Percentiles rank a stretch among this genome's conserved stretches.
Conservation (phyloP, 2,113 vertebrate genomes). For the Prionailurus viverrinus region DNA sequence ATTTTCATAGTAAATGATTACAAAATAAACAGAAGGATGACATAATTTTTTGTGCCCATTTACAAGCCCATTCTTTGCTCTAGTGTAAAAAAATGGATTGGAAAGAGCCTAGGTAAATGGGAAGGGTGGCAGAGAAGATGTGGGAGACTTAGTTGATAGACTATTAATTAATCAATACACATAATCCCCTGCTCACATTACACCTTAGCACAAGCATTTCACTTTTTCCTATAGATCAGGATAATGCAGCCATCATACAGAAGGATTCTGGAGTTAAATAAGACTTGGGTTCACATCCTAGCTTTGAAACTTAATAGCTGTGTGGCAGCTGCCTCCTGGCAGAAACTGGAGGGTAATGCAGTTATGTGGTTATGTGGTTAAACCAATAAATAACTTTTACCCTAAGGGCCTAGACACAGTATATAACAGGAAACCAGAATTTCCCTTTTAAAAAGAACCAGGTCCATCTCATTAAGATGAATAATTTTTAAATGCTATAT, state of each 20-base stretch:
- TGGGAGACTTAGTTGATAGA: background rate
- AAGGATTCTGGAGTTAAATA: background rate
- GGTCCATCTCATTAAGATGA: conserved; percentile 3
- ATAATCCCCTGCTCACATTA: background rate
- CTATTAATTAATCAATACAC: background rate
- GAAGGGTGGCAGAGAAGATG: background rate
- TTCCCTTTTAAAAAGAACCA: conserved; percentile 33
- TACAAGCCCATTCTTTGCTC: background rate
- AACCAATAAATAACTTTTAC: background rate
- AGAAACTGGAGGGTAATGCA: background rate
- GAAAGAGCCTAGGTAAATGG: background rate
- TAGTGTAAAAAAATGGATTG: background rate
- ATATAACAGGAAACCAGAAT: conserved; percentile 1
- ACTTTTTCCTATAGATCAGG: background rate
- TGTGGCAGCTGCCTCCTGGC: background rate
- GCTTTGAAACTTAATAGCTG: conserved; percentile 5
- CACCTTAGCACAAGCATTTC: background rate
- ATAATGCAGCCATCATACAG: too few relatives aligned
- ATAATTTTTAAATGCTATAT: background rate
- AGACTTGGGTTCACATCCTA: background rate
- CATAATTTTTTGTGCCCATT: background rate
- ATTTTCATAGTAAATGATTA: background rate
- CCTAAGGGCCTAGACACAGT: background rate
- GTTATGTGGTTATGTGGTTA: background rate
- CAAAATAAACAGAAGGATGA: background rate